Conservation (phyloP, 2,113 vertebrate genomes). For the Microtus pennsylvanicus region DNA sequence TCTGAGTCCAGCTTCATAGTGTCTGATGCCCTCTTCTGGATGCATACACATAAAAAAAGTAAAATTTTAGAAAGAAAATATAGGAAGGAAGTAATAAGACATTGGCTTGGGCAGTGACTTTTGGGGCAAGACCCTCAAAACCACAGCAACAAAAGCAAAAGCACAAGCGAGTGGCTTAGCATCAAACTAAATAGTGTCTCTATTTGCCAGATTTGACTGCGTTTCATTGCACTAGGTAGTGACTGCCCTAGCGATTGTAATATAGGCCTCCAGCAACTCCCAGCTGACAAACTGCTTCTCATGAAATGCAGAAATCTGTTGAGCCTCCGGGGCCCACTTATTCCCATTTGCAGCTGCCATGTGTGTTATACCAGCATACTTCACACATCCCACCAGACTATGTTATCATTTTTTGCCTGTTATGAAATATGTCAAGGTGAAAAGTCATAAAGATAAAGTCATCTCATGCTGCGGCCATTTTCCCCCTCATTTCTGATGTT, state of each 20-base stretch:
- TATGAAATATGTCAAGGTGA: background rate
- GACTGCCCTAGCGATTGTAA: background rate
- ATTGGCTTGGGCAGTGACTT: background rate
- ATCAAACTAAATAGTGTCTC: background rate
- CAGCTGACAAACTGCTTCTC: background rate
- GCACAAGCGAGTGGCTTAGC: background rate
- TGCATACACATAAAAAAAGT: background rate
- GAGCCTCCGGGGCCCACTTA: too few species aligned
- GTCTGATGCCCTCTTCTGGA: background rate
- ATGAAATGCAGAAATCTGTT: background rate
- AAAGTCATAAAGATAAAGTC: background rate
- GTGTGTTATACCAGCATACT: fast-evolving
- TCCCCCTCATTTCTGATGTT: background rate
- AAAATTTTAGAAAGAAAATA: background rate
- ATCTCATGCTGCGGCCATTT: background rate
- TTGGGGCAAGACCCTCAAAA: too few species aligned
- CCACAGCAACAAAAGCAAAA: background rate
- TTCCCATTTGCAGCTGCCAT: fast-evolving
- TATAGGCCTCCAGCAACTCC: background rate
- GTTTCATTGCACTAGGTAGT: background rate
- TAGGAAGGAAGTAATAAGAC: background rate
- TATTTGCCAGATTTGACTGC: background rate
- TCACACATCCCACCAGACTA: too few species aligned
- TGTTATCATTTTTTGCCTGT: background rate
- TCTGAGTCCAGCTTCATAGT: background rate